Evolutionary conservation across 2,797 vertebrate species (phyloP), one percentile per base, ranked within the genome.

Genomic region (Podargus strigoides): DNA sequence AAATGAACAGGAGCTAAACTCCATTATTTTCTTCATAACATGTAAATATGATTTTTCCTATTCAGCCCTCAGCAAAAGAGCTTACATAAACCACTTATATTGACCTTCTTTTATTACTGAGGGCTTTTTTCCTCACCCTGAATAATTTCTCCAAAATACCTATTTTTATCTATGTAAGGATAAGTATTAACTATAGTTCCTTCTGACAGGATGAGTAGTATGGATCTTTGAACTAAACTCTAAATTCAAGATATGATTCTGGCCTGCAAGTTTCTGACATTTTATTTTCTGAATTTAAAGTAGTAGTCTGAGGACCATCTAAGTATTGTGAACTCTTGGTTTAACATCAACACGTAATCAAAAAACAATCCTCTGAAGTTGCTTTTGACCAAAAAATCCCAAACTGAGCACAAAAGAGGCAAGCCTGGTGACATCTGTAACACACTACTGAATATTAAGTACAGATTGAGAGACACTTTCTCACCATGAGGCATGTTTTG

Each of bases 41-140:
- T 52, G 9, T 26, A 68, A 46, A 44, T 27, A 34, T 20, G 17
- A 49, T 58, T 75, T 76, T 14, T 50, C 10, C 7, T 62, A 82
- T 66, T 78, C 19, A 46, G 4, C 18, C 26, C 24, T 79, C 39
- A 69, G 55, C 11, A 82, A 88, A 75, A 1, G 0, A 84, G 3
- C 27, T 74, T 77, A 16, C 16, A 49, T 24, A 60, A 94, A 60
- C 9, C 16, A 3, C 17, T 88, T 83, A 9, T 18, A 50, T 42
- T 60, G 7, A 32, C 24, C 39, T 72, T 68, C 12, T 41, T 39
- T 84, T 30, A 67, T 72, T 46, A 72, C 28, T 55, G 16, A n/a
- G 3, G 9, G 53, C 8, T 1, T 0, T 12, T 64, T n/a, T 58
- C 12, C 30, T 73, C 6, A 26, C 18, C 6, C 27, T 62, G 30